Evolutionary conservation across 2,797 vertebrate genomes (phyloP), one percentile per base, ranked within the genome.

Genomic region (Takifugu rubripes): DNA sequence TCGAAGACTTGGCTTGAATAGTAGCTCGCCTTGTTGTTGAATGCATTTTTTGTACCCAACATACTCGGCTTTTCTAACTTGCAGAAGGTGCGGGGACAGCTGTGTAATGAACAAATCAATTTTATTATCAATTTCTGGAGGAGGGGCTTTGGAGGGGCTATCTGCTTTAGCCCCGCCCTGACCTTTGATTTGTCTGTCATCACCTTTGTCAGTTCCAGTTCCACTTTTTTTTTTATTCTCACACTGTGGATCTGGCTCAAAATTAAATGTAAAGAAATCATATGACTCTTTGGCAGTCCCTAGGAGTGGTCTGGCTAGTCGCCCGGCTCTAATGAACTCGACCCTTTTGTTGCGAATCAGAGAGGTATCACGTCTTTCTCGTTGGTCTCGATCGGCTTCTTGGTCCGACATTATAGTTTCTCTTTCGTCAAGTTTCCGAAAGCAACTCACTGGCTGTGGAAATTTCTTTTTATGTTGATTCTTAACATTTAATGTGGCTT

Each of bases 251-350:
- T 94, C 91, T 0, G 93, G 83, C 72, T 94, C 93, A 89, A 95
- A 98, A 90, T 87, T 92, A 46, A 94, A 94, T 1, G 96, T 98
- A 71, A 98, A 99, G 81, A 99, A 99, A 68, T 94, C 91, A 70
- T 92, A 98, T 0, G 95, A 90, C 70, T 97, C 95, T 65, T 98
- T 94, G 11, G 89, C 72, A 1, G 93, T 93, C 10, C 94, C 94
- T 49, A 91, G 75, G 52, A 87, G 92, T 78, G 84, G 0, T 85
- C 92, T 5, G 59, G 58, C 78, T 51, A 79, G 90, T 88, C 66
- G 90, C 14, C 74, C 79, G 48, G 87, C 70, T 51, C 92, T 92
- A 40, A 7, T 73, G 59, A 95, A 92, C 67, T 88, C 93, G 15
- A 90, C 76, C 91, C 86, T 93, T 72, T 91, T 58, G 43, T 84